These are phyloP conservation scores for Myripristis jacobus DNA, from an alignment of 2,797 vertebrate genomes.

Conservation along the genomic window DNA sequence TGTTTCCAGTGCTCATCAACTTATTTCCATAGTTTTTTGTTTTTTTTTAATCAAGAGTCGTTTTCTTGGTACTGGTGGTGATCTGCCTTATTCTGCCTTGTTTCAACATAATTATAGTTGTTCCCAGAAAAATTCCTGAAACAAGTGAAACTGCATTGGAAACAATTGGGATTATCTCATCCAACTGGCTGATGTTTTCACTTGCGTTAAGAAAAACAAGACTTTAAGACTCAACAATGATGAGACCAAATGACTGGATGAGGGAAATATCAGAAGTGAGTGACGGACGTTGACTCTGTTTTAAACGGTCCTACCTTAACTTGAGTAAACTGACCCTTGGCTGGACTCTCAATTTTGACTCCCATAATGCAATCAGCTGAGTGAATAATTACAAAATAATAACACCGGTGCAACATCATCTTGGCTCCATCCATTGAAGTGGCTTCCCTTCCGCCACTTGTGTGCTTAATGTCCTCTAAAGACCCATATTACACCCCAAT, in stretches of 20 bases:
- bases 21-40: no score
- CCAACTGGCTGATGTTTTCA: no score
- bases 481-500: conserved; percentile 91
- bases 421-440: conserved; percentile 78
- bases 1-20: no score
- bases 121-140: no score
- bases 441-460: conserved; percentile 79
- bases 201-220: no score
- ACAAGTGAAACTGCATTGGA: no score
- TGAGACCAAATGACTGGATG: not conserved
- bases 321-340: conserved; percentile 75
- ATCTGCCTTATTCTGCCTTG: no score
- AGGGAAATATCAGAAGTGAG: not conserved
- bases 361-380: conserved; percentile 77
- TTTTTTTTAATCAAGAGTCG: no score
- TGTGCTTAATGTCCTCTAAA: conserved; percentile 91
- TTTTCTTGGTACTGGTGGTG: no score
- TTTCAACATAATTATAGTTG: no score
- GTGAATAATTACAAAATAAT: conserved; percentile 84
- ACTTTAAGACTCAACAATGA: no score
- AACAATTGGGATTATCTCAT: no score
- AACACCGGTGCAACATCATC: conserved; percentile 78
- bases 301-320: conserved; percentile 32
- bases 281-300: conserved; percentile 11
- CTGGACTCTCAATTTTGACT: conserved; percentile 75